Conservation (phyloP, 2,113 vertebrate genomes). For the Erinaceus europaeus region DNA sequence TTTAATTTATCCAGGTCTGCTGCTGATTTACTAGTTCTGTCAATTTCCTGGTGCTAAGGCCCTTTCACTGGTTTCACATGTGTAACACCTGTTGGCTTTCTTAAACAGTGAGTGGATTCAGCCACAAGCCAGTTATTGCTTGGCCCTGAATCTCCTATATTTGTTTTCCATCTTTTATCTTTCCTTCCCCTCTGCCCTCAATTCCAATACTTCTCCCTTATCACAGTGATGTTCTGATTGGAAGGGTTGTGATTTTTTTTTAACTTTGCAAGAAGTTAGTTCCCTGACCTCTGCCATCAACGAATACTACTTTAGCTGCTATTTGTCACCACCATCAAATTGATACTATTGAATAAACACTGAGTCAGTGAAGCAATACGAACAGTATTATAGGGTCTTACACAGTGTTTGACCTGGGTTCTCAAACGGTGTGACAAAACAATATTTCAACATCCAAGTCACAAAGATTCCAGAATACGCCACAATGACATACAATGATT, state of each 20-base stretch:
- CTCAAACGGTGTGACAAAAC: constrained; percentile 22
- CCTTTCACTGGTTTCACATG: neutral
- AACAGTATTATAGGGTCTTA: neutral
- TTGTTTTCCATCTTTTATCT: neutral
- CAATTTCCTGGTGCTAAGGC: neutral
- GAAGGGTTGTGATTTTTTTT: neutral
- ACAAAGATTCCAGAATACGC: neutral
- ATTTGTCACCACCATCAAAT: neutral
- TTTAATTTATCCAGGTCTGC: constrained; percentile 4
- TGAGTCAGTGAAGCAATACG: neutral
- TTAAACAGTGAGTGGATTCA: neutral
- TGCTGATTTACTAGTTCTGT: accelerated
- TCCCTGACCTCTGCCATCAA: neutral
- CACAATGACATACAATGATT: constrained; percentile 6
- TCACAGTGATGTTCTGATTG: neutral
- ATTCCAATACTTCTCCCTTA: neutral
- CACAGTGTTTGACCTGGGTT: neutral
- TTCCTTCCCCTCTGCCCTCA: neutral
- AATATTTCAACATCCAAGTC: neutral
- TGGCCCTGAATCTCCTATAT: neutral
- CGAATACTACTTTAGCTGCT: neutral
- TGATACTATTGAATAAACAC: neutral
- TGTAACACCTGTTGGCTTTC: neutral
- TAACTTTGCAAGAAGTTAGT: neutral
- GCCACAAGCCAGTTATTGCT: neutral